Evolutionary conservation across 2,797 vertebrate genomes (phyloP).

Genomic region (Rhinichthys osculus): DNA sequence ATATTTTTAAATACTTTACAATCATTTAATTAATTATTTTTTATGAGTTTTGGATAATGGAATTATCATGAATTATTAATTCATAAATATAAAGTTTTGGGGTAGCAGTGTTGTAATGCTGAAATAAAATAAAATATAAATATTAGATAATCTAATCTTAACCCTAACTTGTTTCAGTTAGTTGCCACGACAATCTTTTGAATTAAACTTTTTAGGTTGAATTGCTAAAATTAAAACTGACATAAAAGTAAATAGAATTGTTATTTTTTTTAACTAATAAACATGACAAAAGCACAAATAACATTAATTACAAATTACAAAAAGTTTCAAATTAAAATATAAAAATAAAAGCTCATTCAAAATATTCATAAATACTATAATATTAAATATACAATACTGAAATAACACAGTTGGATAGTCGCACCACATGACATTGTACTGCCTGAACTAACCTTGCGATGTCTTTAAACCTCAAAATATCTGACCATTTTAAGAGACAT

Average conservation of each 20-base stretch:
- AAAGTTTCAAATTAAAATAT: no score
- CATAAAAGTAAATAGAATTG: neutral
- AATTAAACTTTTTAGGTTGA: neutral
- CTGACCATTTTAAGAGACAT: neutral
- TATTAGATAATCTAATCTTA: neutral
- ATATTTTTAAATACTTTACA: no score
- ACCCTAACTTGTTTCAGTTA: neutral
- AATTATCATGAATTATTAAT: neutral
- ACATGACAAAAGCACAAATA: neutral
- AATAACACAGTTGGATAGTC: neutral
- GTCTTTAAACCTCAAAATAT: neutral
- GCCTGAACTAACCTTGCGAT: neutral
- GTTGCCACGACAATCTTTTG: neutral
- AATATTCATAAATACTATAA: neutral
- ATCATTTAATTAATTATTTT: neutral
- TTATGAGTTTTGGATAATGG: neutral
- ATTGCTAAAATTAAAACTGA: neutral
- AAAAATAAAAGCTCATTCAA: no score
- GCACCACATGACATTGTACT: neutral
- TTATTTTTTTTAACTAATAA: neutral
- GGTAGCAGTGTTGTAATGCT: neutral
- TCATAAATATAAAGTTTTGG: neutral
- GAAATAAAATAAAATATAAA: neutral
- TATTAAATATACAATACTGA: neutral
- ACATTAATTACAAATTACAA: no score